Conservation (phyloP, 2,888 invertebrate genomes). For the Scaptomyza reducta region DNA sequence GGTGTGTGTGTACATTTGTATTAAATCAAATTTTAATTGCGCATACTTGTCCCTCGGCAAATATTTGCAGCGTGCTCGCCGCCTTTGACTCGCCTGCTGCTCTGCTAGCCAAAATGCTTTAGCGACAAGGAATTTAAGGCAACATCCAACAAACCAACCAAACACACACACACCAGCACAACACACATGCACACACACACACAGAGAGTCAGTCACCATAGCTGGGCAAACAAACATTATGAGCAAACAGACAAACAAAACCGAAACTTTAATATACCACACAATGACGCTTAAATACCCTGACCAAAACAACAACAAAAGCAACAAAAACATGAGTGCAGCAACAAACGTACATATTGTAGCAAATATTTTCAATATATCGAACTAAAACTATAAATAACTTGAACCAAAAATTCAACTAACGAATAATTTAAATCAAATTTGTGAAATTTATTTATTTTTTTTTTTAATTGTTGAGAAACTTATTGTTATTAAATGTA, state of each 20-base stretch:
- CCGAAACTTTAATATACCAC: constrained; percentile 23
- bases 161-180: constrained; percentile 22
- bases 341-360: too few relatives aligned
- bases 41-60: constrained; percentile 81
- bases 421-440: too few relatives aligned
- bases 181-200: constrained; percentile 13
- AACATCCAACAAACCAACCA: constrained; percentile 30
- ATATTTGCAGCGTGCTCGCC: constrained; percentile 79
- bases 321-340: not conserved
- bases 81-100: constrained; percentile 68
- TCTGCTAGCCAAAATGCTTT: constrained; percentile 63
- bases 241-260: constrained; percentile 68
- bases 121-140: constrained; percentile 73
- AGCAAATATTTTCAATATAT: not conserved
- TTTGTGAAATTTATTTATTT: too few relatives aligned
- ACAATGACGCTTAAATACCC: constrained; percentile 23
- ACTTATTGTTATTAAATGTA: too few relatives aligned
- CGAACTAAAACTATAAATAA: too few relatives aligned
- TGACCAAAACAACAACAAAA: constrained; percentile 2
- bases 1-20: constrained; percentile 63
- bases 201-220: constrained; percentile 30
- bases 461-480: too few relatives aligned
- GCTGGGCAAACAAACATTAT: constrained; percentile 69
- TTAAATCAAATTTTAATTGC: constrained; percentile 82
- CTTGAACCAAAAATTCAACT: too few relatives aligned